phyloP scores from a whole-genome alignment of 2,888 invertebrate genomes.

The Axea sp. region DNA sequence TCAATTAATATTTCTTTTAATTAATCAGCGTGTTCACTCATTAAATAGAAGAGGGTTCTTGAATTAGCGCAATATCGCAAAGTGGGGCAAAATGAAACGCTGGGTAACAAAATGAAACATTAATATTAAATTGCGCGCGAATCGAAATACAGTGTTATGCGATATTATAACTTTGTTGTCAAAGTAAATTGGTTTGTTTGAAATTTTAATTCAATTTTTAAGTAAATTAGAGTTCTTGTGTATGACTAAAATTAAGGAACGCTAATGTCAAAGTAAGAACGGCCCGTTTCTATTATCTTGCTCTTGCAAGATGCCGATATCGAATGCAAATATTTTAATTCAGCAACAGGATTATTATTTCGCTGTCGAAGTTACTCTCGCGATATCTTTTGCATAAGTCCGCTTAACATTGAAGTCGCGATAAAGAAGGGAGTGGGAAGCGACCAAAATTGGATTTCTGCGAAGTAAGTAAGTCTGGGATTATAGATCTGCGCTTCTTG shows the following conservation, averaged over 20 bases:
- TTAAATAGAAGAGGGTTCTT: too few relatives aligned
- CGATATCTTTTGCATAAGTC: slow-evolving; percentile 38
- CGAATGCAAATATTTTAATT: slow-evolving; percentile 46
- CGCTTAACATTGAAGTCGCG: slow-evolving; percentile 26
- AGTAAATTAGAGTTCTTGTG: too few relatives aligned
- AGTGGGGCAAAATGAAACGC: too few relatives aligned
- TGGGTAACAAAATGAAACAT: too few relatives aligned
- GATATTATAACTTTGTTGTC: too few relatives aligned
- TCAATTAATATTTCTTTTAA: too few relatives aligned
- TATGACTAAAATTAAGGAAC: neutral
- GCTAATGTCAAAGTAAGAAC: neutral
- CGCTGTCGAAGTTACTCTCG: slow-evolving; percentile 29
- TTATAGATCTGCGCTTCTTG: slow-evolving; percentile 63
- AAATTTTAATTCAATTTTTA: too few relatives aligned
- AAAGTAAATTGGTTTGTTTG: too few relatives aligned
- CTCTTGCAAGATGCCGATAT: slow-evolving; percentile 11
- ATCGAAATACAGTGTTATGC: too few relatives aligned
- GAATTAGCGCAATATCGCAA: too few relatives aligned
- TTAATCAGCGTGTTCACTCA: too few relatives aligned
- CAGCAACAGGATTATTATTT: slow-evolving; percentile 46
- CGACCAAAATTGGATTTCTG: slow-evolving; percentile 64
- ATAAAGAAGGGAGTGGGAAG: slow-evolving; percentile 28
- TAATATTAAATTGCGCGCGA: too few relatives aligned
- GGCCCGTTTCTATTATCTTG: slow-evolving; percentile 30
- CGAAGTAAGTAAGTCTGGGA: slow-evolving; percentile 62